Conservation (phyloP, 2,888 invertebrate species). For the Sylvicola cinctus region DNA sequence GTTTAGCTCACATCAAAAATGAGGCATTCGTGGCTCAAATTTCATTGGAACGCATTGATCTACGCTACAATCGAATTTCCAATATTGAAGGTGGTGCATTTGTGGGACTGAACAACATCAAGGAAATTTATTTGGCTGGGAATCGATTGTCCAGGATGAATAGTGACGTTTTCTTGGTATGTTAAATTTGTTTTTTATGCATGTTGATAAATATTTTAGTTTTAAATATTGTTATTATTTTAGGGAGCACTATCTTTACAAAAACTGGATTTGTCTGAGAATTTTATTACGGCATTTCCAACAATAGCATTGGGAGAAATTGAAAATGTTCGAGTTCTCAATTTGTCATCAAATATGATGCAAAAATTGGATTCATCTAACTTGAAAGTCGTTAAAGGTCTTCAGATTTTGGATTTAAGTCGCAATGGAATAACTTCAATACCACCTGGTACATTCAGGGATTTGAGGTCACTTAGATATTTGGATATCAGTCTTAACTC, state of each 20-base stretch:
- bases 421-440: slow-evolving; percentile 67
- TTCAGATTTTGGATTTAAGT: slow-evolving; percentile 63
- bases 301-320: slow-evolving; percentile 53
- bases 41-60: slow-evolving; percentile 50
- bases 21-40: slow-evolving; percentile 49
- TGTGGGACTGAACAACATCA: slow-evolving; percentile 40
- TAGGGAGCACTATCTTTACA: slow-evolving; percentile 51
- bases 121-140: slow-evolving; percentile 48
- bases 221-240: slow-evolving; percentile 4
- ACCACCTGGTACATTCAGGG: slow-evolving; percentile 61
- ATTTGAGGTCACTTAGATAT: slow-evolving; percentile 44
- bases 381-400: slow-evolving; percentile 38
- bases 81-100: slow-evolving; percentile 59
- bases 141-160: slow-evolving; percentile 64
- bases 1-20: slow-evolving; percentile 43
- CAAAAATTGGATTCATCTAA: slow-evolving; percentile 62
- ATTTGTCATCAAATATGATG: slow-evolving; percentile 69
- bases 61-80: slow-evolving; percentile 58
- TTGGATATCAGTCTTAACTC: slow-evolving; percentile 74
- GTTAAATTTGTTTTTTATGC: slow-evolving; percentile 2
- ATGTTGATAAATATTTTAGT: neutral
- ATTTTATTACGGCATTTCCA: slow-evolving; percentile 68
- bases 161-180: slow-evolving; percentile 59
- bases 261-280: slow-evolving; percentile 65
- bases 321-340: slow-evolving; percentile 45